Conservation (phyloP, 2,797 vertebrate species). For the Amazona ochrocephala region DNA sequence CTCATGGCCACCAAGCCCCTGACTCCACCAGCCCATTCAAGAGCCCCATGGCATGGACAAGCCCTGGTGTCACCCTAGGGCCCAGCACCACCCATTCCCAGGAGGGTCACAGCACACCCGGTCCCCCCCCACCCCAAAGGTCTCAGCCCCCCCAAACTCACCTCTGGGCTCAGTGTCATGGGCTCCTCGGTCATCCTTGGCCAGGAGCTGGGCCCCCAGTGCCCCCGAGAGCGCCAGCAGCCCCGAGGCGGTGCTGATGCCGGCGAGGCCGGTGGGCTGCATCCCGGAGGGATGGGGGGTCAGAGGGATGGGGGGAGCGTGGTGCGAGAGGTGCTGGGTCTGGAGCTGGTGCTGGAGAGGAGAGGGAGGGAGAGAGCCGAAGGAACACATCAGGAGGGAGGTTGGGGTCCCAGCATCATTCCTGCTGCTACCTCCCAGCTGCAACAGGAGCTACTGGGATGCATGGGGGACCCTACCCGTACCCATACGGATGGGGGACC, state of each 20-base stretch:
- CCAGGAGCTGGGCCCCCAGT: conserved; percentile 83
- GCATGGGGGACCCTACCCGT: no score
- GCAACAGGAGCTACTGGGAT: not conserved
- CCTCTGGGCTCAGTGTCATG: conserved; percentile 87
- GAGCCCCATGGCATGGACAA: not conserved
- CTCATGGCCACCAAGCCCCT: fast-evolving
- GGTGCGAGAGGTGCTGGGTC: conserved; percentile 91
- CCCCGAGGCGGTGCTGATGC: conserved; percentile 83
- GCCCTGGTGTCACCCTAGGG: not conserved
- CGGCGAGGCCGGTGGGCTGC: conserved; percentile 79
- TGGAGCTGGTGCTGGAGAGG: conserved; percentile 88
- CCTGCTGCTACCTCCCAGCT: fast-evolving
- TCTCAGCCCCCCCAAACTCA: conserved; percentile 39
- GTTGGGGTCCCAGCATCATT: not conserved
- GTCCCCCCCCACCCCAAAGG: no score
- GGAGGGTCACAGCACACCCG: no score
- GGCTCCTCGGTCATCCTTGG: conserved; percentile 88
- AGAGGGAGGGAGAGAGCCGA: not conserved
- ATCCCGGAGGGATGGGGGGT: conserved; percentile 87
- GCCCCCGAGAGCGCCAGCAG: conserved; percentile 88
- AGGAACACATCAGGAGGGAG: not conserved
- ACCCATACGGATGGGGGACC: no score
- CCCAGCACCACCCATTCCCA: fast-evolving
- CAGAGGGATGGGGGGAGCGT: conserved; percentile 87
- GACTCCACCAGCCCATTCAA: fast-evolving